Base-by-base conservation (phyloP, 2,113 vertebrate genomes). In the Silurus glanis region DNA sequence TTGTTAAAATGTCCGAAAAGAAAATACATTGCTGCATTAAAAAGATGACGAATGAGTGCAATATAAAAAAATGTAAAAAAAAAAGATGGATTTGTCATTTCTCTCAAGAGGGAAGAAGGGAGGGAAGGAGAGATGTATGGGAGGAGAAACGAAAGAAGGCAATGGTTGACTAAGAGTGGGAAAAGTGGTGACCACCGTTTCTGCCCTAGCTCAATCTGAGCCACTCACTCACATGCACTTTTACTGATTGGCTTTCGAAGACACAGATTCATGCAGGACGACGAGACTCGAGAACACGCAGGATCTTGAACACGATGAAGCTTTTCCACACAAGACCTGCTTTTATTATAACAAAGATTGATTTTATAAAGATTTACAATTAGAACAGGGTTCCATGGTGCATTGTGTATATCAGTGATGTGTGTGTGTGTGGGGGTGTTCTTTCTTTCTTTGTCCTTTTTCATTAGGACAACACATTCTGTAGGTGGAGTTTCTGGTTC, bases 1-100 rank as follows among this genome's bases (percentile, higher is more conserved):
- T 89, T 89, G 83, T 89, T 89, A 87, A 85, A 87, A 58, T 64
- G 67, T 86, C 62, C 53, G 82, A 82, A 47, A 82, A 56, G 51
- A 87, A 87, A 87, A 87, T 58, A 78, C 83, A 69, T 85, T 87
- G 79, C 71, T 87, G 82, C 79, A 89, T 87, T 85, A 89, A 89
- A 37, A 89, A 84, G 25, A 81, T 53, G n/a, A 61, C 53, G 19
- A 84, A 79, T 45, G 25, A 84, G 47, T 81, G 67, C 59, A 83
- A 83, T 83, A 75, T 55, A 45, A 66, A 69, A 69, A 61, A 58
- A 56, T 12, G 14, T 53, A 25, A 66, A 58, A 75, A 51, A 75
- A 71, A 74, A 56, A 13, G 19, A 67, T 47, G 59, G 14, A 25
- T 51, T 75, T 56, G 80, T 78, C 21, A 12, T 82, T 78, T 87